Base-by-base conservation (phyloP, 2,888 invertebrate species). In the Geotrupes spiniger region DNA sequence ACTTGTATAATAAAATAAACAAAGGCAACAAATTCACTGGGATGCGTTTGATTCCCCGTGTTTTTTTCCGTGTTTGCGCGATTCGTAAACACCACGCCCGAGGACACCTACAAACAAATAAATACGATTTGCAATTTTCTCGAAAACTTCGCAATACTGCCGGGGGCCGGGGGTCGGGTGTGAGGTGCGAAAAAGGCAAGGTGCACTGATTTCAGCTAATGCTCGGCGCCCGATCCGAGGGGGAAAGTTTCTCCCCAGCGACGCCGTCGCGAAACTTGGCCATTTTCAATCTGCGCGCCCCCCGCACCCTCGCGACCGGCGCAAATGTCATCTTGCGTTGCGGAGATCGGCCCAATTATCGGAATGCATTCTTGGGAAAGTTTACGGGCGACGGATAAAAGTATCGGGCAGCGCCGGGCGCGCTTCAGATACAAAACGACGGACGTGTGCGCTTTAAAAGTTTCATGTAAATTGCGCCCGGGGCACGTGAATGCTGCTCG, bases 341-440 rank as follows among this genome's bases (percentile, higher is more conserved):
- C 58, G 49, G 52, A 50, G 54, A 60, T 61, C 63, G 63, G 62
- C 66, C 64, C 66, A 67, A 68, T 68, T 67, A 68, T 65, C 62
- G 60, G 58, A 66, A 65, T 64, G 65, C 64, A 64, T 61, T 62
- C 59, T 63, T 57, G 52, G 40, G 9, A 44, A 42, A 33, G 42
- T 31, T 47, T 46, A 27, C 39, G 11, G 28, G 26, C 29, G 42
- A 38, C 21, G 14, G 33, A 33, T 33, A 33, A 33, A 33, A 33
- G 11, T 33, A 10, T 15, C 3, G 12, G 31, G 4, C 4, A 31
- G 12, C 11, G 31, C 21, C 4, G n/a, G n/a, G n/a, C n/a, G n/a
- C n/a, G n/a, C n/a, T n/a, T n/a, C n/a, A n/a, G n/a, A n/a, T n/a
- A n/a, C n/a, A n/a, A n/a, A n/a, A n/a, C n/a, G n/a, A n/a, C n/a